These are phyloP conservation scores for Ecdyonurus torrentis DNA, from an alignment of 2,888 invertebrate species.

Conservation along the genomic window DNA sequence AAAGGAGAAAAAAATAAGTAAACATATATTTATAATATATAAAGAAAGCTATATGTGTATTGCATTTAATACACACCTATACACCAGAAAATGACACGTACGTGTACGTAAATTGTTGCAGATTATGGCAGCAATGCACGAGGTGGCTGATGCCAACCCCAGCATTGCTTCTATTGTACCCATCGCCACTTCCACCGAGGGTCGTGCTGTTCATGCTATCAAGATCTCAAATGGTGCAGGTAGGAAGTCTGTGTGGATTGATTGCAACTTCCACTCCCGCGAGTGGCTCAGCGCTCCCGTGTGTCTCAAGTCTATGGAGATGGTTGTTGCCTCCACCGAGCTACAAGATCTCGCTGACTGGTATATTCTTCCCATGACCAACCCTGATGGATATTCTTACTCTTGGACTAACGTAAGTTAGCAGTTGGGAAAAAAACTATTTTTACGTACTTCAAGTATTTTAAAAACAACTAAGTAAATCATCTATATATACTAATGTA, in stretches of 20 bases:
- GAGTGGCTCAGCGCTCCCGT: slow-evolving; percentile 21
- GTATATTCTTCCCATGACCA: slow-evolving; percentile 27
- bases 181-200: slow-evolving; percentile 20
- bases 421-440: too few relatives aligned
- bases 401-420: slow-evolving; percentile 16
- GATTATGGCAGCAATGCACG: slow-evolving; percentile 16
- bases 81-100: too few relatives aligned
- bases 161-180: slow-evolving; percentile 13
- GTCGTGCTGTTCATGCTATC: slow-evolving; percentile 21
- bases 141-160: slow-evolving; percentile 14
- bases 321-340: not conserved
- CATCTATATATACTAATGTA: too few relatives aligned
- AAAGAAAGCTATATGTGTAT: too few relatives aligned
- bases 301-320: not conserved
- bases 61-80: too few relatives aligned
- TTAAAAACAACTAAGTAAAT: too few relatives aligned
- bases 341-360: slow-evolving; percentile 26
- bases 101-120: slow-evolving; percentile 16
- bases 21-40: too few relatives aligned
- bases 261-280: slow-evolving; percentile 25
- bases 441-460: too few relatives aligned
- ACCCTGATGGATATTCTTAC: slow-evolving; percentile 29
- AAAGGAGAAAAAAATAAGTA: not conserved
- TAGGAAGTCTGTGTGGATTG: slow-evolving; percentile 30
- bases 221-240: slow-evolving; percentile 18